Percentiles rank a stretch among this genome's conserved stretches.
These are phyloP conservation scores for Holotrichia oblita DNA, from an alignment of 1,140 invertebrate genomes.

Conservation along the genomic window DNA sequence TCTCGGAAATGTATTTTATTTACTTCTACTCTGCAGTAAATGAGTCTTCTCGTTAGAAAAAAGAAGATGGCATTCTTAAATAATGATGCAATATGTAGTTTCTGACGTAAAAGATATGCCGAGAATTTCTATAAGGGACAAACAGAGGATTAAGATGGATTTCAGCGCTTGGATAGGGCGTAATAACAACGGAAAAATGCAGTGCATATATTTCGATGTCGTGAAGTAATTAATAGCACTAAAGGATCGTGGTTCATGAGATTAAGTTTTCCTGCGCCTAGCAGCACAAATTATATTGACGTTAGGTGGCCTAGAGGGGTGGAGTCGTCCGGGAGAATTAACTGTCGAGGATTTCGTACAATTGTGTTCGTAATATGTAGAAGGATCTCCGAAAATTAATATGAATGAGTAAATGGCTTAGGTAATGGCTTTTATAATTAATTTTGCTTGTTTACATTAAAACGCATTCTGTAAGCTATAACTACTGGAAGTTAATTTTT, in stretches of 20 bases:
- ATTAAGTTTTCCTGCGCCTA: slow-evolving; percentile 3
- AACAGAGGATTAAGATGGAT: not conserved
- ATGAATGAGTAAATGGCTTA: slow-evolving; percentile 12
- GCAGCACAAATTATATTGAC: slow-evolving; percentile 1
- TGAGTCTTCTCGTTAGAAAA: slow-evolving; percentile 30
- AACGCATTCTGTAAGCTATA: not conserved
- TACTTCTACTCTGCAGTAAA: not conserved
- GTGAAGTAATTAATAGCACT: slow-evolving; percentile 21
- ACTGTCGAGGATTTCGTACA: slow-evolving; percentile 11
- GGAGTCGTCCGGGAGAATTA: slow-evolving; percentile 4
- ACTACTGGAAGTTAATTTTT: not conserved
- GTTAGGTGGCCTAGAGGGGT: not conserved
- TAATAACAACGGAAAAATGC: slow-evolving; percentile 18
- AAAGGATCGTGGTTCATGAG: not conserved
- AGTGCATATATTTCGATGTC: slow-evolving; percentile 19
- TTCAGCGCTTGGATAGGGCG: not conserved
- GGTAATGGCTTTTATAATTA: slow-evolving; percentile 1
- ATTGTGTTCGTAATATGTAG: slow-evolving; percentile 19
- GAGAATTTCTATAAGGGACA: not conserved
- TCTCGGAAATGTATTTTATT: not conserved
- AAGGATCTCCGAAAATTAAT: slow-evolving; percentile 6
- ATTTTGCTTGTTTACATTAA: not conserved
- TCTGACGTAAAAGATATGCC: not conserved
- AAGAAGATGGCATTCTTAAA: slow-evolving; percentile 8
- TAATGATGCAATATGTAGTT: slow-evolving; percentile 21